These are phyloP conservation scores for Turdus rufiventris DNA, from an alignment of 2,113 vertebrate genomes.

Conservation along the genomic window DNA sequence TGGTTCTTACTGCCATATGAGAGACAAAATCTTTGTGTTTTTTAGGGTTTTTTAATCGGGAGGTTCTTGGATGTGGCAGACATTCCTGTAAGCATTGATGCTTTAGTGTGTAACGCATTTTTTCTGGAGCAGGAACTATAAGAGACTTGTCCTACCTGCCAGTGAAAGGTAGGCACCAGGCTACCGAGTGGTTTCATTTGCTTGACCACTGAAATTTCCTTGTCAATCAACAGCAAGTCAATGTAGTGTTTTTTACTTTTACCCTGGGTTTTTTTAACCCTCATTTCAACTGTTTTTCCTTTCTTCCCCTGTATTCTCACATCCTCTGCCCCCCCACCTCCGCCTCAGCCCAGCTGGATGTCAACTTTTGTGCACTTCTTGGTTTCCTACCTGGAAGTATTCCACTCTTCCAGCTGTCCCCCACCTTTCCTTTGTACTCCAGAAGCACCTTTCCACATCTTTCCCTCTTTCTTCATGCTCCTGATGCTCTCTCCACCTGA, in stretches of 20 bases:
- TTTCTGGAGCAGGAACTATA: neutral
- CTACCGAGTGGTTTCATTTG: neutral
- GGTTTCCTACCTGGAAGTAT: slow-evolving; percentile 46
- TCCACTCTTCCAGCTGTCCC: slow-evolving; percentile 56
- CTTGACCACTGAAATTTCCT: neutral
- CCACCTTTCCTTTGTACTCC: slow-evolving; percentile 53
- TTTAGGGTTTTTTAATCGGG: neutral
- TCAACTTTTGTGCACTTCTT: neutral
- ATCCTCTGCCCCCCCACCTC: accelerated
- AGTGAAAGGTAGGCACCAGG: neutral
- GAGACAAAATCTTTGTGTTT: neutral
- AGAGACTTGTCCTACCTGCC: neutral
- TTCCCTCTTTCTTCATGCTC: slow-evolving; percentile 35
- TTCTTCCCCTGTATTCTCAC: neutral
- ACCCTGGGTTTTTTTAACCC: neutral
- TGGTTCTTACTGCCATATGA: neutral
- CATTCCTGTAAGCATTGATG: neutral
- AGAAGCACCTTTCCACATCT: slow-evolving; percentile 49
- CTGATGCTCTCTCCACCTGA: slow-evolving; percentile 20
- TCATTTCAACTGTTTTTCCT: neutral
- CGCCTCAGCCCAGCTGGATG: neutral
- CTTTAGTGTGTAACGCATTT: neutral
- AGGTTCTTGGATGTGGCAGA: neutral
- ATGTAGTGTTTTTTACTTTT: neutral
- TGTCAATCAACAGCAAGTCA: neutral